phyloP scores from a whole-genome alignment of 2,797 vertebrate species.

The Sylvia borin region DNA sequence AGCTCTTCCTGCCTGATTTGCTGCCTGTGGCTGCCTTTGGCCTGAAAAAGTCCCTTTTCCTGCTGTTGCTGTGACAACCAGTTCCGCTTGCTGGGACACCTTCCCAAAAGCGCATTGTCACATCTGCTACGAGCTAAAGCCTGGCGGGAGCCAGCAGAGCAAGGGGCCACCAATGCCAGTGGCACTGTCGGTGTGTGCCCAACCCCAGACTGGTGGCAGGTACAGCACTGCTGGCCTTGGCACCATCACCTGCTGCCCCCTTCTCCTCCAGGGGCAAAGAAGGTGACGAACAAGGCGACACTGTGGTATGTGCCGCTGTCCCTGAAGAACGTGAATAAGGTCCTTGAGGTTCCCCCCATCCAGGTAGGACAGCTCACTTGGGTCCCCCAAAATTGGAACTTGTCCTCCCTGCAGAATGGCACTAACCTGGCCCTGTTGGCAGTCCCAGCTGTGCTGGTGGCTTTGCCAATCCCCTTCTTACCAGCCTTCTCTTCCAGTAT shows the following conservation, averaged over 20 bases:
- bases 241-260: neutral
- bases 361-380: constrained; percentile 74
- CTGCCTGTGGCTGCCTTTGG: constrained; percentile 29
- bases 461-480: neutral
- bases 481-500: constrained; percentile 76
- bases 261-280: constrained; percentile 83
- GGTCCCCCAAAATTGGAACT: neutral
- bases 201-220: accelerated
- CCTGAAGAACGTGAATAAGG: constrained; percentile 87
- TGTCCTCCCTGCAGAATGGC: accelerated
- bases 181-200: neutral
- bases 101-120: constrained; percentile 79
- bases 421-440: neutral
- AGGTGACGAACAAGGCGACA: constrained; percentile 89
- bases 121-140: constrained; percentile 62
- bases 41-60: constrained; percentile 46
- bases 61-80: constrained; percentile 84
- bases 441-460: neutral
- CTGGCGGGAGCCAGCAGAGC: neutral
- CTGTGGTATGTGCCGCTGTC: constrained; percentile 96
- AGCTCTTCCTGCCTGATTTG: constrained; percentile 21
- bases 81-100: constrained; percentile 67
- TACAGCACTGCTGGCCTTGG: neutral
- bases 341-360: constrained; percentile 91
- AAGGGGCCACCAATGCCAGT: neutral